A percentile compares a stretch with the other conserved stretches of the same genome.
Evolutionary conservation across 1,140 invertebrate species (phyloP).

Genomic region (Drosophila paulistorum): DNA sequence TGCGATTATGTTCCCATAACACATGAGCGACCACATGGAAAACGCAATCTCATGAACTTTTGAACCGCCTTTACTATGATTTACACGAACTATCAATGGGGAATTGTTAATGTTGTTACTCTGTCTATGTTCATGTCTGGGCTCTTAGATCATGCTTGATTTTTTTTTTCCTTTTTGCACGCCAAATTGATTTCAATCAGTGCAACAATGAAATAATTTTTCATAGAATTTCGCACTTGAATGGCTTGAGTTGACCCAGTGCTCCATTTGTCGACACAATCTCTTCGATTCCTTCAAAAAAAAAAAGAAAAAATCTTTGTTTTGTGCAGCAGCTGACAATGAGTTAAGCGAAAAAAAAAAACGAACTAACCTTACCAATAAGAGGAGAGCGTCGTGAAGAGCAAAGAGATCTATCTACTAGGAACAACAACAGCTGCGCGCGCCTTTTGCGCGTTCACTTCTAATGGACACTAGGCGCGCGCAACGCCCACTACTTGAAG

Average conservation of each 20-base stretch:
- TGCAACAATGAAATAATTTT: slow-evolving; percentile 69
- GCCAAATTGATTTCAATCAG: slow-evolving; percentile 75
- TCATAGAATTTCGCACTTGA: slow-evolving; percentile 73
- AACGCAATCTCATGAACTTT: slow-evolving; percentile 55
- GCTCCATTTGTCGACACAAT: slow-evolving; percentile 51
- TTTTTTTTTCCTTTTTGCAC: slow-evolving; percentile 40
- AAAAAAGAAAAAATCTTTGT: slow-evolving; percentile 23
- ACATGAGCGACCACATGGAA: background rate
- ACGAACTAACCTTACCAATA: too few species aligned
- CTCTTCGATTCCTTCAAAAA: slow-evolving; percentile 45
- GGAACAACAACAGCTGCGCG: slow-evolving; percentile 53
- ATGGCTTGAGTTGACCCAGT: slow-evolving; percentile 55
- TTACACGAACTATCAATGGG: slow-evolving; percentile 17
- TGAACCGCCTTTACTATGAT: slow-evolving; percentile 44
- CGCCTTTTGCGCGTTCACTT: slow-evolving; percentile 57
- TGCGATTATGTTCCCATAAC: background rate
- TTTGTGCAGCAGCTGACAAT: slow-evolving; percentile 68
- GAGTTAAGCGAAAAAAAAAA: slow-evolving; percentile 47
- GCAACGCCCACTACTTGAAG: slow-evolving; percentile 59
- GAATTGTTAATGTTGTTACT: slow-evolving; percentile 16
- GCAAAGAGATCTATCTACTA: background rate
- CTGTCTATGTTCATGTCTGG: slow-evolving; percentile 6
- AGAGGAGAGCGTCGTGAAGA: too few species aligned
- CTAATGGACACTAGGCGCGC: slow-evolving; percentile 67
- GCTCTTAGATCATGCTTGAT: background rate